Base-by-base conservation (phyloP, 1,140 invertebrate genomes). In the Trissolcus basalis region DNA sequence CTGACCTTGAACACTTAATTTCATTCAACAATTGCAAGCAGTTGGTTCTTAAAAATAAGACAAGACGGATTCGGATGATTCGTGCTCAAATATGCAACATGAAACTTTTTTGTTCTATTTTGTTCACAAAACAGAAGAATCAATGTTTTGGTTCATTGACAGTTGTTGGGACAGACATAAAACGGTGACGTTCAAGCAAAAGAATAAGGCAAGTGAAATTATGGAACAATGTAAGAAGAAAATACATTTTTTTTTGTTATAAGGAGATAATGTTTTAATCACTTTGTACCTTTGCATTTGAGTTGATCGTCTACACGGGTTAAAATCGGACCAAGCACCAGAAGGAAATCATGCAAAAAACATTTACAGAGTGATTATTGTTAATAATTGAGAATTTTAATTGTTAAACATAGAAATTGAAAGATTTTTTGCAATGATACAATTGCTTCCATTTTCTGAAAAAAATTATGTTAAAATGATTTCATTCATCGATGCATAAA, bases 271-370 rank as follows among this genome's bases (percentile, higher is more conserved):
- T 44, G 1, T 44, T 7, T 7, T 12, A 36, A 56, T 61, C 65
- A 56, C 64, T 60, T 60, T 85, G 82, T 88, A 88, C 87, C 87
- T 88, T 88, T 84, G 47, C 72, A 81, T 79, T 81, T 81, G 65
- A 71, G 74, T 81, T 84, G 80, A 67, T 87, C 87, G 69, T 88
- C 87, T 88, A 81, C 83, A 82, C 68, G 78, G 81, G 13, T 49
- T 41, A 41, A 61, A 61, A 60, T 60, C 35, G 83, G 70, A 78
- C 81, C 82, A 82, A 79, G 82, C 81, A 84, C 80, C 86, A 78
- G 77, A 78, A 82, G 82, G 77, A 64, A 80, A 81, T 87, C 86
- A 87, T 87, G 86, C 85, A 87, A 87, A 86, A 87, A 86, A 86
- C 76, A 83, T 74, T 83, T 73, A 50, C 43, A 44, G 43, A 44